Base-by-base conservation (phyloP, 2,797 vertebrate species). In the Otolemur crassicaudatus region DNA sequence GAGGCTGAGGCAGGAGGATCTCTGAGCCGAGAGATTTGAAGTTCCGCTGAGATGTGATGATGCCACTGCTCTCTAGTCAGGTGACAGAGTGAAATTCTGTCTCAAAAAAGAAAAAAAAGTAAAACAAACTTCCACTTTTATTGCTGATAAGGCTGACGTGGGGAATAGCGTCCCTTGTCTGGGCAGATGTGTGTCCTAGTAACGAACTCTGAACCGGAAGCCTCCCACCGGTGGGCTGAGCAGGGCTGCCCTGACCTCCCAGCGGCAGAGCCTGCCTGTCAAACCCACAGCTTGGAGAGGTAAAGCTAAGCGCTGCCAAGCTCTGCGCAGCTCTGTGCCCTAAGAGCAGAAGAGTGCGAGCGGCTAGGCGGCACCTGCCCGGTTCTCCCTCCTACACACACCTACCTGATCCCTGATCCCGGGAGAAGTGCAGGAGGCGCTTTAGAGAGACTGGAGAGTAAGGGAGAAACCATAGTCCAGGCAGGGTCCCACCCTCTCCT, bases 321-420 rank as follows among this genome's bases (percentile, higher is more conserved):
- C 14, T 10, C 22, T 23, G 58, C 27, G 11, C 22, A 53, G 56
- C 63, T n/a, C 90, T 37, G 67, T 34, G 63, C 86, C n/a, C 0
- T 14, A 37, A 58, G 23, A 90, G 34, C 75, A 19, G 13, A 34
- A 25, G 3, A 27, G 6, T 2, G 3, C 3, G 4, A 1, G 3
- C 2, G 25, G 29, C 37, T 7, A 0, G 0, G 5, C 13, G 0
- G 3, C 1, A 0, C 27, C 56, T 23, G 58, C 37, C 29, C 31
- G 0, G 4, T 37, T 25, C 22, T 37, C 63, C 9, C 49, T 69
- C 12, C 58, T 56, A 7, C 34, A 10, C 8, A 34, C 0, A 2
- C 29, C 31, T 1, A 17, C 34, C 81, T 16, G 22, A 27, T 87
- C 83, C 40, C 82, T 20, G 31, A 29, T 53, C 69, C 49, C 7